Conservation (phyloP, 2,113 vertebrate species). For the Hyperopisus bebe region DNA sequence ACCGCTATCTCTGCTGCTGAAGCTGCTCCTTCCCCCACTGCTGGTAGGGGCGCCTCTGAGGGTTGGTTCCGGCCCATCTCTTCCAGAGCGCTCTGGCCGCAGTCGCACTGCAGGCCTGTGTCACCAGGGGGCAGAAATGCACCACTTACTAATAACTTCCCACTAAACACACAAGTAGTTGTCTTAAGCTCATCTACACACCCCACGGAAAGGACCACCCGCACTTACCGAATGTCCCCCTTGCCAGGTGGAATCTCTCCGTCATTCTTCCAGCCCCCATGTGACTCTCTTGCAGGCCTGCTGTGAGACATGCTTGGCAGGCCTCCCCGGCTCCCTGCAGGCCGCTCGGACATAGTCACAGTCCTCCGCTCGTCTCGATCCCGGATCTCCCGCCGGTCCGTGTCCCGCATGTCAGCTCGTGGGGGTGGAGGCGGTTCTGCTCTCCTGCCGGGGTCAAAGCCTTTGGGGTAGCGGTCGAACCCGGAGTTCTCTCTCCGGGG, state of each 20-base stretch:
- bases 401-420: conserved; percentile 74
- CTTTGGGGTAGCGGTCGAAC: conserved; percentile 85
- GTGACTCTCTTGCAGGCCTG: conserved; percentile 72
- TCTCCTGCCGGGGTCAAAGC: conserved; percentile 76
- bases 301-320: conserved; percentile 69
- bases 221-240: conserved; percentile 74
- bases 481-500: conserved; percentile 71
- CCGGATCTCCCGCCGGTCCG: conserved; percentile 75
- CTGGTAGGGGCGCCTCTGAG: conserved; percentile 70
- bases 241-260: conserved; percentile 71
- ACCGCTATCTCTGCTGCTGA: conserved; percentile 44
- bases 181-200: not conserved
- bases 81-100: conserved; percentile 74
- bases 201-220: not conserved
- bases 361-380: conserved; percentile 81
- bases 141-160: not conserved
- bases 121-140: conserved; percentile 6
- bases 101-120: conserved; percentile 56
- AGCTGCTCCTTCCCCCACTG: conserved; percentile 57
- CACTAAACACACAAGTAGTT: not conserved
- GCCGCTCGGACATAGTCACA: conserved; percentile 72
- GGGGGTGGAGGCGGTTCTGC: conserved; percentile 65
- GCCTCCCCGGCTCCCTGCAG: conserved; percentile 50
- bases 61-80: conserved; percentile 73
- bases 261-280: conserved; percentile 78